These are phyloP conservation scores for Dromas ardeola DNA, from an alignment of 2,113 vertebrate genomes.

Conservation along the genomic window DNA sequence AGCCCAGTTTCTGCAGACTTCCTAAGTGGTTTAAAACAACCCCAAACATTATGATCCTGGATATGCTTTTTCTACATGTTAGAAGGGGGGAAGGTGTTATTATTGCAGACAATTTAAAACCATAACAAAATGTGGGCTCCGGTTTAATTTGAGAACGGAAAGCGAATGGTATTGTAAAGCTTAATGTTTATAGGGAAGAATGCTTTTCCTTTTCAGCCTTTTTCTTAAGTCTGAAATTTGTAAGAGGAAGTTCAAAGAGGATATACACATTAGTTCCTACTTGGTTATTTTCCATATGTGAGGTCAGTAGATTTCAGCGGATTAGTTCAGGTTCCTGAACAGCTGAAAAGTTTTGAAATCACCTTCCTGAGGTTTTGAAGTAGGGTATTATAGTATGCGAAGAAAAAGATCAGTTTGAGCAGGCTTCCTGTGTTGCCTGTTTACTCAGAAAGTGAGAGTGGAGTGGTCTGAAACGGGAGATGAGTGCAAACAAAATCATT, in stretches of 20 bases:
- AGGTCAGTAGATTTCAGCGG: slow-evolving; percentile 19
- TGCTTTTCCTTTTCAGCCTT: slow-evolving; percentile 38
- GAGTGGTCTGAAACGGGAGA: neutral
- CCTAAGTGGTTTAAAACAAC: neutral
- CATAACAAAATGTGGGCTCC: neutral
- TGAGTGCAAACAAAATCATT: neutral
- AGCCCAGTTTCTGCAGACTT: neutral
- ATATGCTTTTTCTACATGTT: neutral
- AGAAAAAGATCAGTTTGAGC: neutral
- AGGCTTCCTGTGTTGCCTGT: neutral
- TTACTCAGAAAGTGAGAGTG: slow-evolving; percentile 9
- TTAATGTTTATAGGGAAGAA: slow-evolving; percentile 45
- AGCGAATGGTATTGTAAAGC: neutral
- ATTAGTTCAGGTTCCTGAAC: slow-evolving; percentile 5
- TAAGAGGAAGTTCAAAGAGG: slow-evolving; percentile 35
- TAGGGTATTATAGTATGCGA: neutral
- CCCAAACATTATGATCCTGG: neutral
- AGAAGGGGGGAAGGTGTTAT: neutral
- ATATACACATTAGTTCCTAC: slow-evolving; percentile 16
- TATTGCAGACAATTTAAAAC: slow-evolving; percentile 22
- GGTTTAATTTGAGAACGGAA: slow-evolving; percentile 46
- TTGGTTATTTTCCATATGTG: slow-evolving; percentile 39
- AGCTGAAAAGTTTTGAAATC: slow-evolving; percentile 26
- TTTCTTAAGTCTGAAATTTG: slow-evolving; percentile 26
- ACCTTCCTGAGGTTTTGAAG: slow-evolving; percentile 32